These are phyloP conservation scores for Pristionchus arcanus DNA, from an alignment of 2,888 invertebrate species.

Conservation along the genomic window DNA sequence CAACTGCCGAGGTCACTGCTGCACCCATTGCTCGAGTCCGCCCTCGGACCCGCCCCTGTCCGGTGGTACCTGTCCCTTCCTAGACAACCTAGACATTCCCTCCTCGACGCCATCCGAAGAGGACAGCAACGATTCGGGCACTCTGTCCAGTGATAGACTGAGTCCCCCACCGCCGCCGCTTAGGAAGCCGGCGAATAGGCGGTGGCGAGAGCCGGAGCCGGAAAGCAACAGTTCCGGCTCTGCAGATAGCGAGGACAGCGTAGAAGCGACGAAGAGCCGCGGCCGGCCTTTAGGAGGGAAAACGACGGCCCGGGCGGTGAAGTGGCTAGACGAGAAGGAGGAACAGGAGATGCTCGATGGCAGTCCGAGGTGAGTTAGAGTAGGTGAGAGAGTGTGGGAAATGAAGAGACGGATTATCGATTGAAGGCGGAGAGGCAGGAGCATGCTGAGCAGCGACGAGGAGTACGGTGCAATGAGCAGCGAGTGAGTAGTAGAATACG, in stretches of 20 bases:
- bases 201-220: background rate
- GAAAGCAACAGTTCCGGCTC: background rate
- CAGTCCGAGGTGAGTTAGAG: slow-evolving; percentile 9
- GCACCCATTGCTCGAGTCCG: background rate
- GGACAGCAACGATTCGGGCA: background rate
- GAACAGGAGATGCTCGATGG: background rate
- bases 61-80: background rate
- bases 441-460: slow-evolving; percentile 19
- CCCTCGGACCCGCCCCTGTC: background rate
- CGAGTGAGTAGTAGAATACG: slow-evolving; percentile 30
- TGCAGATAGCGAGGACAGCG: slow-evolving; percentile 28
- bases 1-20: background rate
- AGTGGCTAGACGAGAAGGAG: slow-evolving; percentile 26
- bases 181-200: background rate
- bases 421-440: background rate
- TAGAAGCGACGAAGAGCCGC: background rate
- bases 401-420: background rate
- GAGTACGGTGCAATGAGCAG: slow-evolving; percentile 41
- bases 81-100: background rate
- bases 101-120: background rate
- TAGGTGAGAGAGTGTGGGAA: background rate
- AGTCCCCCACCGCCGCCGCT: slow-evolving; percentile 7
- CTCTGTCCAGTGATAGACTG: background rate
- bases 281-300: background rate
- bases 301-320: background rate